Evolutionary conservation across 1,140 invertebrate species (phyloP).

Genomic region (Andrena cerasifolii): DNA sequence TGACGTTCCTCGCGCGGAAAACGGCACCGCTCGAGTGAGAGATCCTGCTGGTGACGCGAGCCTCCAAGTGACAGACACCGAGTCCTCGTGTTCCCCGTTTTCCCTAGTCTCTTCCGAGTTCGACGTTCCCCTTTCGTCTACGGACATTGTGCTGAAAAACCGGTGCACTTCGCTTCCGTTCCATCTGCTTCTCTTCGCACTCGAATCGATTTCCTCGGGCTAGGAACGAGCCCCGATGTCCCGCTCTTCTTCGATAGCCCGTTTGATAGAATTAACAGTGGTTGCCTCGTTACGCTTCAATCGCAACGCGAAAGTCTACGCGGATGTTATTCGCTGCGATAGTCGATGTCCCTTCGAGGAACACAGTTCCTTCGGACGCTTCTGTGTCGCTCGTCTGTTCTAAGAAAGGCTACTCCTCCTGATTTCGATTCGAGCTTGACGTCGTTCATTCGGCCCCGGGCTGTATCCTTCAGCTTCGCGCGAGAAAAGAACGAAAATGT

Average conservation of each 20-base stretch:
- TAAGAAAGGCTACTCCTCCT: not conserved
- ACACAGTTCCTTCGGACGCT: not conserved
- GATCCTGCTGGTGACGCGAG: slow-evolving; percentile 38
- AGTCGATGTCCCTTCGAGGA: slow-evolving; percentile 12
- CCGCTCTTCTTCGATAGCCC: not conserved
- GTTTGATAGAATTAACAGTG: too few relatives aligned
- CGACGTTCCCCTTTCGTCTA: not conserved
- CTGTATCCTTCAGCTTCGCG: too few relatives aligned
- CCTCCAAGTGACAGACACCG: not conserved
- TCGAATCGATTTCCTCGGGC: too few relatives aligned
- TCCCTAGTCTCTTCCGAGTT: not conserved
- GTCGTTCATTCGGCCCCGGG: not conserved
- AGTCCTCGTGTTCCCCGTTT: not conserved
- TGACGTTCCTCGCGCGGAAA: slow-evolving; percentile 10
- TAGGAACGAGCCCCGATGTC: not conserved
- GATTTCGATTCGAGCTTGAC: not conserved
- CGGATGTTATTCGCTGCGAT: slow-evolving; percentile 15
- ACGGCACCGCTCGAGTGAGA: not conserved
- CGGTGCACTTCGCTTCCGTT: not conserved
- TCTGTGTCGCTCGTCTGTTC: not conserved
- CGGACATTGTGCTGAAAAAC: not conserved
- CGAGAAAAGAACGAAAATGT: not conserved
- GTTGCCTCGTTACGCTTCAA: not conserved
- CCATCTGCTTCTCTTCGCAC: not conserved
- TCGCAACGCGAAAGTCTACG: slow-evolving; percentile 13